Percentiles rank a stretch among this genome's conserved stretches.
These are phyloP conservation scores for Drosophila repletoides DNA, from an alignment of 1,140 invertebrate species.

Conservation along the genomic window DNA sequence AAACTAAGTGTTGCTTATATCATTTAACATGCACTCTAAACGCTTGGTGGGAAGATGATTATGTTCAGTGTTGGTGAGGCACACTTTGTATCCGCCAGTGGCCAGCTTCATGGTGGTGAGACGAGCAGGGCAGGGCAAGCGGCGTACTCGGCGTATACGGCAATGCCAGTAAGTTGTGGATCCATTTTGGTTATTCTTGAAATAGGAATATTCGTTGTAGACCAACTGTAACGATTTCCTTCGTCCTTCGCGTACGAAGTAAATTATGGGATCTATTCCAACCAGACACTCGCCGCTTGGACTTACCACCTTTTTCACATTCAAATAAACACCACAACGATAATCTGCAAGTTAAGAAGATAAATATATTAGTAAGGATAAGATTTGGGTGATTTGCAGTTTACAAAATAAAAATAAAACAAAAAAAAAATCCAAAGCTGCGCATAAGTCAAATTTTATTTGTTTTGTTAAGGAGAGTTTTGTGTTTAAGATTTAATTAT, in stretches of 20 bases:
- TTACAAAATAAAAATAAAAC: not conserved
- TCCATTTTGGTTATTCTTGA: slow-evolving; percentile 61
- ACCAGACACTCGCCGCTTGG: slow-evolving; percentile 1
- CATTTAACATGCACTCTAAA: slow-evolving; percentile 4
- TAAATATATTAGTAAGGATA: slow-evolving; percentile 3
- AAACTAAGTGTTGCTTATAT: slow-evolving; percentile 29
- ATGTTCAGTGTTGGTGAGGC: slow-evolving; percentile 57
- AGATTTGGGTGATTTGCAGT: not conserved
- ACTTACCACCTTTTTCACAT: slow-evolving; percentile 20
- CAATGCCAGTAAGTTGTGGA: slow-evolving; percentile 75
- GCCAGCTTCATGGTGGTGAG: slow-evolving; percentile 51
- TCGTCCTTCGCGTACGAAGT: slow-evolving; percentile 63
- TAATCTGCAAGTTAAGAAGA: slow-evolving; percentile 34
- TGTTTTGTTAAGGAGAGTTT: too few species aligned
- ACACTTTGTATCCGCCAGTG: slow-evolving; percentile 61
- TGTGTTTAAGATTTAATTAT: too few species aligned
- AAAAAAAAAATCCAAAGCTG: slow-evolving; percentile 9
- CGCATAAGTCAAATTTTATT: slow-evolving; percentile 7
- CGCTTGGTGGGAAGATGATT: slow-evolving; percentile 68
- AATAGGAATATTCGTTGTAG: slow-evolving; percentile 55
- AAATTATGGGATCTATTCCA: slow-evolving; percentile 1
- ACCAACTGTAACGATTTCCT: slow-evolving; percentile 61
- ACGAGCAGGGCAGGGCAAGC: slow-evolving; percentile 58
- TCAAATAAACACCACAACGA: not conserved
- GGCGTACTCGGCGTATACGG: slow-evolving; percentile 46